Base-by-base conservation (phyloP, 2,797 vertebrate genomes). In the Borostomias antarcticus region DNA sequence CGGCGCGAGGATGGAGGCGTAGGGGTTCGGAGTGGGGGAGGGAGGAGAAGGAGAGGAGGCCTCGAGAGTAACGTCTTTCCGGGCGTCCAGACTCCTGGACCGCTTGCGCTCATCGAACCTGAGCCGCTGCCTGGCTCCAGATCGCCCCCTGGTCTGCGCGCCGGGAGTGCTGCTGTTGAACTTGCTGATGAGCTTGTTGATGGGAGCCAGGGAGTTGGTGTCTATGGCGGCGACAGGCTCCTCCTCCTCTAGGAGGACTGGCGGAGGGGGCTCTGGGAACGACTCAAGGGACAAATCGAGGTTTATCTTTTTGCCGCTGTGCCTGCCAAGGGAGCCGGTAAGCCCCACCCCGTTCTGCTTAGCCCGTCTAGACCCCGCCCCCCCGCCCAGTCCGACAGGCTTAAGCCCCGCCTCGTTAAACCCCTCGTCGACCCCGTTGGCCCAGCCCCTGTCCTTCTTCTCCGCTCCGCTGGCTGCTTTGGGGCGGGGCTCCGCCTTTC, bases 101-200 rank as follows among this genome's bases (percentile, higher is more conserved):
- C 95, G 87, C 29, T 84, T 91, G 60, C 85, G 82, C 35, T 95
- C 92, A 0, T 94, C 92, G 0, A 86, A 82, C 5, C 81, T 73
- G 54, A 94, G 66, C 0, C 82, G 85, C 53, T 85, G 85, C 67
- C 89, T 89, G 0, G 90, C 75, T 0, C 82, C 86, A 0, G 90
- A 69, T 9, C 93, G 89, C 1, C 95, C 94, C 2, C 92, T 80
- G 2, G 88, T 80, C 48, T 91, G 91, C 0, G 88, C 51, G 5
- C 70, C 73, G 0, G 82, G 81, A 2, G 78, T 82, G 28, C 80
- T 86, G 1, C 61, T 90, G 60, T 96, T 93, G 23, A 98, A 98
- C 67, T 95, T 96, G 68, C 72, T 93, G 89, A 98, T 98, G 61
- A 98, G 93, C 0, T 94, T 94, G 80, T 95, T 94, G 79, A 98